Evolutionary conservation across 2,888 invertebrate genomes (phyloP).

Genomic region (Melangyna quadrimaculata): DNA sequence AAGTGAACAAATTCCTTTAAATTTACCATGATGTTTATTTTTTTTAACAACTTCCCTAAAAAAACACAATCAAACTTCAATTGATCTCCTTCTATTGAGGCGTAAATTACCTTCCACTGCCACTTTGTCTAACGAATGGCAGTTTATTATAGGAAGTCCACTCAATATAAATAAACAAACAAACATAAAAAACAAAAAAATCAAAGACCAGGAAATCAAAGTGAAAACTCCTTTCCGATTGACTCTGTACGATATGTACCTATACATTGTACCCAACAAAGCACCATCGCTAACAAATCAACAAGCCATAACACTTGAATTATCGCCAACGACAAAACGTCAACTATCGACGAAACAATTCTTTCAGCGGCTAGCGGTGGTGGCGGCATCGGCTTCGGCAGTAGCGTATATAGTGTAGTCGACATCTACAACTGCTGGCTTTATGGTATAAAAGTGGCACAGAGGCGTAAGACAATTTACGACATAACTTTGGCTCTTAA

Average conservation of each 20-base stretch:
- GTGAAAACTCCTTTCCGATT: background rate
- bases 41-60: background rate
- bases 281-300: conserved; percentile 58
- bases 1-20: background rate
- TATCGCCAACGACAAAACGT: conserved; percentile 66
- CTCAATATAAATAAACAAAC: no score
- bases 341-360: conserved; percentile 64
- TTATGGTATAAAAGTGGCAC: background rate
- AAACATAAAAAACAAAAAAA: background rate
- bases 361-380: conserved; percentile 13
- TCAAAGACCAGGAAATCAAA: conserved; percentile 54
- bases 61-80: background rate
- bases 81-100: background rate
- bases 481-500: conserved; percentile 60
- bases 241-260: background rate
- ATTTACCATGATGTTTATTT: background rate
- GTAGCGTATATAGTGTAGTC: background rate
- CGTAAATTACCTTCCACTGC: conserved; percentile 7
- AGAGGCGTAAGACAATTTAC: conserved; percentile 61
- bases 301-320: conserved; percentile 67
- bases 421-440: background rate
- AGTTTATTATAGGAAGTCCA: conserved; percentile 64
- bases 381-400: background rate
- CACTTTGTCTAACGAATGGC: conserved; percentile 22
- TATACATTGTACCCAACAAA: background rate